Base-by-base conservation (phyloP, 2,113 vertebrate species). In the Phocoena phocoena region DNA sequence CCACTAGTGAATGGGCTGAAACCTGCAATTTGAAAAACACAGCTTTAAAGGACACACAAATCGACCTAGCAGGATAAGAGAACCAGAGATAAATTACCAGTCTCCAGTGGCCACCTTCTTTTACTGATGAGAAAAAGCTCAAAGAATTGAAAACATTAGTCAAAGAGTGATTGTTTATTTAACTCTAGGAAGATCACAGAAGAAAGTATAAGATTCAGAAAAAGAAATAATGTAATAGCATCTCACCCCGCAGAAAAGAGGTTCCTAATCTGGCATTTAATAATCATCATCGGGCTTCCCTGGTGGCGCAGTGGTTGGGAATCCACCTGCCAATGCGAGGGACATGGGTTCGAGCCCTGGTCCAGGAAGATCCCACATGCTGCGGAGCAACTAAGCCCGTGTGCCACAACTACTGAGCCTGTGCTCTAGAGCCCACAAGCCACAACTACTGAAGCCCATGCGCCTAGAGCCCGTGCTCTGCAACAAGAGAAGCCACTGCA, bases 71-170 rank as follows among this genome's bases (percentile, higher is more conserved):
- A 76, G 58, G n/a, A 21, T 68, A 80, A 79, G 47, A 86, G 12
- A 47, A 63, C n/a, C 33, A 92, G 1, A 44, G 12, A 63, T 10
- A 93, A 82, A 89, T 88, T 38, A 88, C 21, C 47, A 88, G 8
- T 85, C 17, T 50, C 23, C 28, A 81, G 18, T 58, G 53, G 38
- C 14, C 50, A 96, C 41, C 65, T 87, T 85, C 53, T 96, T 91
- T 91, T 70, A 90, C 15, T 80, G 25, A 91, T 38, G 60, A 70
- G 87, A 74, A 58, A 93, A 95, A 84, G 11, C 38, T 12, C 60
- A 74, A 96, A 92, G 36, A 88, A 80, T 1, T 84, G 55, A 95
- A 93, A 95, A 88, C 33, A 86, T 44, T 31, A 83, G 44, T 82
- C 73, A 90, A 94, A 96, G 17, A 85, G n/a, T 60, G 65, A 95